phyloP scores from a whole-genome alignment of 2,888 invertebrate genomes.

The Nowickia ferox region DNA sequence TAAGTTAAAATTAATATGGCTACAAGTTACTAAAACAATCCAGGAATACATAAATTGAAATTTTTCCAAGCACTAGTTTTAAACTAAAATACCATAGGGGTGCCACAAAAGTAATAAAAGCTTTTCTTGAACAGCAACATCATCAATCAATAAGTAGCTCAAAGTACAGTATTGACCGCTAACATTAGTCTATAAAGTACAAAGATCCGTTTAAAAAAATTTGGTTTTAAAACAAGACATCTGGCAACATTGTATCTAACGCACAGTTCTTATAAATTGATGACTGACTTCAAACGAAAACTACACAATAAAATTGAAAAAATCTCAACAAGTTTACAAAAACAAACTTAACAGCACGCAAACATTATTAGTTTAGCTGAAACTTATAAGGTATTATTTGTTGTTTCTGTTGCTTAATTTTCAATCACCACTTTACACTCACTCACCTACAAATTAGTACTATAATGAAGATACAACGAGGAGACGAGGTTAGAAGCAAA shows the following conservation, averaged over 20 bases:
- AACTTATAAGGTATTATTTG: slow-evolving; percentile 25
- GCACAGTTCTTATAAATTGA: slow-evolving; percentile 1
- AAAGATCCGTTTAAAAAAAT: neutral
- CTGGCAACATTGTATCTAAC: slow-evolving; percentile 26
- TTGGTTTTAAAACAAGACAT: neutral
- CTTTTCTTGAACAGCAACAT: too few relatives aligned
- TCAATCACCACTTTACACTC: slow-evolving; percentile 56
- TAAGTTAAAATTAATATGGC: too few relatives aligned
- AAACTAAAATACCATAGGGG: too few relatives aligned
- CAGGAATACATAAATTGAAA: too few relatives aligned
- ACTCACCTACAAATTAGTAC: slow-evolving; percentile 58
- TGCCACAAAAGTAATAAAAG: too few relatives aligned
- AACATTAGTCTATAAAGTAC: too few relatives aligned
- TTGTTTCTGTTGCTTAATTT: slow-evolving; percentile 28
- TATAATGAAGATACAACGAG: neutral
- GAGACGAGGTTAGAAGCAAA: neutral
- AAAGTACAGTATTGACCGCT: too few relatives aligned
- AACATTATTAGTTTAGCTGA: slow-evolving; percentile 46
- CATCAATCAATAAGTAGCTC: too few relatives aligned
- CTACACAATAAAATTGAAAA: slow-evolving; percentile 30
- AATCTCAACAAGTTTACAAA: slow-evolving; percentile 45
- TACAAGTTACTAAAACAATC: too few relatives aligned
- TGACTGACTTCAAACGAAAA: slow-evolving; percentile 25
- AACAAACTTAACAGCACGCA: slow-evolving; percentile 48
- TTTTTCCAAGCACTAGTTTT: too few relatives aligned